A percentile compares a stretch with the other conserved stretches of the same genome.
Conservation (phyloP, 2,888 invertebrate species). For the Phymatocera aterrima region DNA sequence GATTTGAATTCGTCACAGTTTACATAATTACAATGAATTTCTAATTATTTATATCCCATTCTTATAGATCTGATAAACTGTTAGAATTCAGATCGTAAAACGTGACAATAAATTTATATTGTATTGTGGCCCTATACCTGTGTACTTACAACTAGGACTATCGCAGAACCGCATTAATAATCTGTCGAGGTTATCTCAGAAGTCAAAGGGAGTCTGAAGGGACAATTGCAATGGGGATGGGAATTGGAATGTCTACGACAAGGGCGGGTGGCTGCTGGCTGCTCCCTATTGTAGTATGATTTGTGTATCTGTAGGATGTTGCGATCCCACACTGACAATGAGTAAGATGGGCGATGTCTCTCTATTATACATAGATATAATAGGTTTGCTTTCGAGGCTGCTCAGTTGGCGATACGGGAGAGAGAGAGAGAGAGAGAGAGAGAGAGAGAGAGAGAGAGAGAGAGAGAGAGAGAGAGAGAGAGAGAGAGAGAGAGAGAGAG, state of each 20-base stretch:
- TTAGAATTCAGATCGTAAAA: too few species aligned
- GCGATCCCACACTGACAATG: slow-evolving; percentile 6
- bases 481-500: too few species aligned
- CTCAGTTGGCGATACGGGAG: background rate
- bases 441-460: too few species aligned
- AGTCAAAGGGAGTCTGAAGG: slow-evolving; percentile 35
- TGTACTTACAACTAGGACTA: background rate
- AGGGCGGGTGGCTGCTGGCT: slow-evolving; percentile 38
- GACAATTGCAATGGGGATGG: slow-evolving; percentile 20
- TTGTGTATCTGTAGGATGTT: slow-evolving; percentile 38
- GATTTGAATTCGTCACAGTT: too few species aligned
- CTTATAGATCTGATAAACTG: too few species aligned
- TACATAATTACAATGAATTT: too few species aligned
- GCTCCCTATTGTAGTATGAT: slow-evolving; percentile 40
- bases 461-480: too few species aligned
- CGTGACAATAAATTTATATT: too few species aligned
- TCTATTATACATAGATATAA: background rate
- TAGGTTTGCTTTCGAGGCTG: background rate
- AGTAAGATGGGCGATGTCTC: slow-evolving; percentile 31
- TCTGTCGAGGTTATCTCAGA: slow-evolving; percentile 19
- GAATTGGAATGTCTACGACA: slow-evolving; percentile 24
- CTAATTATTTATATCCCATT: too few species aligned
- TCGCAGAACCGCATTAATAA: slow-evolving; percentile 11
- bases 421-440: too few species aligned
- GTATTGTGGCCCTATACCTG: too few species aligned